Conservation (phyloP, 2,888 invertebrate species). For the Trachelus stipa region DNA sequence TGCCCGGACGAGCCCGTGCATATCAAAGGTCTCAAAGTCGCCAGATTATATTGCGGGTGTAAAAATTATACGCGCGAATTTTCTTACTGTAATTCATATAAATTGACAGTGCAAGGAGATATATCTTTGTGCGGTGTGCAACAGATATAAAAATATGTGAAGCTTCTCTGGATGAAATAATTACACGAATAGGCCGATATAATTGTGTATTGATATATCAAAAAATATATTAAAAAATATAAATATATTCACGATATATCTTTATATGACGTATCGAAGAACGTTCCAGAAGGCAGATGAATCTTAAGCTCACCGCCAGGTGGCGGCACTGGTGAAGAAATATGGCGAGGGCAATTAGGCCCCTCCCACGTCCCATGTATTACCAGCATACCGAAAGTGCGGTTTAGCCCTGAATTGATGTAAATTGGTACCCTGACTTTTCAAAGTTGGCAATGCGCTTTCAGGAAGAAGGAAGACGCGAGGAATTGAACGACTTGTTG, state of each 20-base stretch:
- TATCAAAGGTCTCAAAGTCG: background rate
- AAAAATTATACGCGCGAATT: no score
- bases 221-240: background rate
- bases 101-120: accelerated
- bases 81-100: no score
- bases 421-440: background rate
- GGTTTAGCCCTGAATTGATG: background rate
- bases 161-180: no score
- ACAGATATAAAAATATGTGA: no score
- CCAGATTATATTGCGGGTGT: background rate
- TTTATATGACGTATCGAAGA: no score
- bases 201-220: no score
- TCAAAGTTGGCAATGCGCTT: slow-evolving; percentile 28
- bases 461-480: slow-evolving; percentile 12
- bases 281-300: background rate
- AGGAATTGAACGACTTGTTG: slow-evolving; percentile 40
- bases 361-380: background rate
- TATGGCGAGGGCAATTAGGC: background rate
- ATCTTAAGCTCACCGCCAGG: background rate
- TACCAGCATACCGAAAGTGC: background rate
- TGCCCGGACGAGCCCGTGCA: background rate
- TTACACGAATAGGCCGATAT: no score
- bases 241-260: no score
- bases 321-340: background rate
- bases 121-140: no score